phyloP scores from a whole-genome alignment of 2,113 vertebrate genomes.

The Cardinalis cardinalis region DNA sequence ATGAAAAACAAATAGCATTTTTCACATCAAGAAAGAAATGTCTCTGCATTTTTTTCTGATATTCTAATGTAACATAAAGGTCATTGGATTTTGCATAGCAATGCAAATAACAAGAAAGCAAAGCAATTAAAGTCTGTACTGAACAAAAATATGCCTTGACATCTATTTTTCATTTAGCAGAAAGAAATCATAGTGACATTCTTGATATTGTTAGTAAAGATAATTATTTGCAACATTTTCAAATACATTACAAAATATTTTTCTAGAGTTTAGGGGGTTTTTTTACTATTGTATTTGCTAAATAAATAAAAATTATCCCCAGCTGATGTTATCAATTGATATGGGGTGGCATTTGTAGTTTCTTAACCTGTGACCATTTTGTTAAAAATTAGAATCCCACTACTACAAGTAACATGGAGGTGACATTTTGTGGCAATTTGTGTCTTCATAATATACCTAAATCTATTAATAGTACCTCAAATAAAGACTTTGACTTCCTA shows the following conservation, averaged over 20 bases:
- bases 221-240: background rate
- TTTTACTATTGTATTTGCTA: background rate
- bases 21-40: background rate
- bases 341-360: background rate
- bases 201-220: background rate
- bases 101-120: background rate
- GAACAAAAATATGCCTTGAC: background rate
- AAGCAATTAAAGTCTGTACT: background rate
- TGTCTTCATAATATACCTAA: background rate
- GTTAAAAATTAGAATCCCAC: background rate
- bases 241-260: background rate
- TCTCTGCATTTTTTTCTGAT: background rate
- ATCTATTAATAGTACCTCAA: background rate
- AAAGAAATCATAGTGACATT: background rate
- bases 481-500: background rate
- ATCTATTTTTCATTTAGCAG: background rate
- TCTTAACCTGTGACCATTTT: background rate
- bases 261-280: accelerated
- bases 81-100: background rate
- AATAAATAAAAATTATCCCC: background rate
- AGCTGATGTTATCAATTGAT: background rate
- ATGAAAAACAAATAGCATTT: background rate
- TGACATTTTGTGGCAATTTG: background rate
- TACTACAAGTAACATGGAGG: background rate
- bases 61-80: background rate